phyloP scores from a whole-genome alignment of 2,888 invertebrate species.

The Coecobrya sp. region DNA sequence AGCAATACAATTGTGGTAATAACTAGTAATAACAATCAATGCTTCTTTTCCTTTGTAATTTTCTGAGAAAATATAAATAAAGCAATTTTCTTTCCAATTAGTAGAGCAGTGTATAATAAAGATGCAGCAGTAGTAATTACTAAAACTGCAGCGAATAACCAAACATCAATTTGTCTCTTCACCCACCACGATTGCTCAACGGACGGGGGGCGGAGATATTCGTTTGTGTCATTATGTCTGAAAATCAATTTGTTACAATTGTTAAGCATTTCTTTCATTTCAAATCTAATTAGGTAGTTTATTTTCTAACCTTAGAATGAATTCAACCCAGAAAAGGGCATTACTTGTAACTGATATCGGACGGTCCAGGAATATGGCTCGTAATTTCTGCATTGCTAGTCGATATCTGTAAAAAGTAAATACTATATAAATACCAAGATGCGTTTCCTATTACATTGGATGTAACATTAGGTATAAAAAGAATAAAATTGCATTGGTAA shows the following conservation, averaged over 20 bases:
- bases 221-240: slow-evolving; percentile 44
- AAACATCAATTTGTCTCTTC: slow-evolving; percentile 63
- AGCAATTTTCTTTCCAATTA: neutral
- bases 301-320: too few relatives aligned
- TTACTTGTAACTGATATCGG: neutral
- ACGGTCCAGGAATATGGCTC: slow-evolving; percentile 53
- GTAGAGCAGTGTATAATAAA: neutral
- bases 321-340: slow-evolving; percentile 63
- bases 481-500: too few relatives aligned
- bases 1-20: too few relatives aligned
- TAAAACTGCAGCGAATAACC: slow-evolving; percentile 17
- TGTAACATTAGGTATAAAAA: too few relatives aligned
- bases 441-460: too few relatives aligned
- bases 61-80: neutral
- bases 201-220: slow-evolving; percentile 34
- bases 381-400: slow-evolving; percentile 32
- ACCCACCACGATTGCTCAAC: slow-evolving; percentile 61
- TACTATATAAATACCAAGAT: too few relatives aligned
- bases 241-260: too few relatives aligned
- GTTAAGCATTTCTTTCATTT: too few relatives aligned
- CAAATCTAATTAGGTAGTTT: too few relatives aligned
- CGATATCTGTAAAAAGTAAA: slow-evolving; percentile 43
- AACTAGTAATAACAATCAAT: neutral
- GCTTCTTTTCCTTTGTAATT: neutral
- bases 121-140: neutral